These are phyloP conservation scores for Bufo bufo DNA, from an alignment of 2,113 vertebrate species.

Conservation along the genomic window DNA sequence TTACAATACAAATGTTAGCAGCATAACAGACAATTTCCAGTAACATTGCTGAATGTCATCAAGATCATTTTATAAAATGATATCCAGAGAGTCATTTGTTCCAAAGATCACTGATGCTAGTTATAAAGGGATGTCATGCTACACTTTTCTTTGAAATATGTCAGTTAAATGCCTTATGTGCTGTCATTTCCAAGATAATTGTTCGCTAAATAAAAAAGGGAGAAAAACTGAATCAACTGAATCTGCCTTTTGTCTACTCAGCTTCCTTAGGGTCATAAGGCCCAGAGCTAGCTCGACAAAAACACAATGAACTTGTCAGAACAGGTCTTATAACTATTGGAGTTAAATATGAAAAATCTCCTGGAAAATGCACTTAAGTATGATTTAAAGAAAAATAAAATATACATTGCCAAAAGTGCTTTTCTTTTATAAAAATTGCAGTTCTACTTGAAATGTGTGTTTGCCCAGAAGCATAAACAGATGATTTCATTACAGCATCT, in stretches of 20 bases:
- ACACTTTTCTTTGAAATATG: constrained; percentile 49
- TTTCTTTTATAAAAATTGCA: not conserved
- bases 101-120: constrained; percentile 16
- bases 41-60: constrained; percentile 57
- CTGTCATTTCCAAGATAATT: constrained; percentile 52
- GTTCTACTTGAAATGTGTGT: not conserved
- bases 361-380: constrained; percentile 10
- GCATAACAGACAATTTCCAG: constrained; percentile 11
- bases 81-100: constrained; percentile 47
- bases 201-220: constrained; percentile 32
- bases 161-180: constrained; percentile 39
- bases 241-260: constrained; percentile 44
- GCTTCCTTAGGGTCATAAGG: constrained; percentile 40
- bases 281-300: constrained; percentile 21
- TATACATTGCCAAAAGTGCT: not conserved
- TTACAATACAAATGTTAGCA: constrained; percentile 15
- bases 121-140: constrained; percentile 43
- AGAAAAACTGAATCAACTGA: constrained; percentile 35
- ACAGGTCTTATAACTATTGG: not conserved
- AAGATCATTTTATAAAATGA: constrained; percentile 41
- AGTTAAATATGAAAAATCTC: constrained; percentile 25
- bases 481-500: not conserved
- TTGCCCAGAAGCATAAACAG: not conserved
- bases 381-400: constrained; percentile 28
- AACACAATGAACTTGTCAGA: constrained; percentile 45